These are phyloP conservation scores for Aplochiton taeniatus DNA, from an alignment of 2,797 vertebrate species.

Conservation along the genomic window DNA sequence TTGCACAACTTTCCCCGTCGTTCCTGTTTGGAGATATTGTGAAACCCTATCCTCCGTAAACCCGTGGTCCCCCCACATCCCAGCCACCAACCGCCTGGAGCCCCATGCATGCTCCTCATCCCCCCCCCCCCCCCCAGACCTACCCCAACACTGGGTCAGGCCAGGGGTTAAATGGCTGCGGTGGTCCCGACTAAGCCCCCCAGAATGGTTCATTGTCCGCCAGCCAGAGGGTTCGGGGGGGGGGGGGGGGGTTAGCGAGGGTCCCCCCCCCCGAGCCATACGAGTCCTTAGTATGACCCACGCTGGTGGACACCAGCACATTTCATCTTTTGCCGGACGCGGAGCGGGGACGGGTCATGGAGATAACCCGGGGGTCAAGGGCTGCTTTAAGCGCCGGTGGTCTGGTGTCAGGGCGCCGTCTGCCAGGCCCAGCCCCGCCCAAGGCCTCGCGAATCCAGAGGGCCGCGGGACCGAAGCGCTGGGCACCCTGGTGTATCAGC, in stretches of 20 bases:
- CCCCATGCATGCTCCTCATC: constrained; percentile 54
- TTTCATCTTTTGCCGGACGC: constrained; percentile 71
- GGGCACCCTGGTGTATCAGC: constrained; percentile 55
- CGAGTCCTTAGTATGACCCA: constrained; percentile 70
- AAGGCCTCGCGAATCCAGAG: constrained; percentile 51
- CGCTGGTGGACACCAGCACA: constrained; percentile 31
- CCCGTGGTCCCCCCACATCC: constrained; percentile 24
- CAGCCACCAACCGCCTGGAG: constrained; percentile 38
- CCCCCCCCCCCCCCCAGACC: constrained; percentile 61
- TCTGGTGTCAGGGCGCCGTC: constrained; percentile 28
- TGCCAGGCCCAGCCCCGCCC: constrained; percentile 48
- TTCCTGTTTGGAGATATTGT: constrained; percentile 28
- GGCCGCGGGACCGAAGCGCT: constrained; percentile 55
- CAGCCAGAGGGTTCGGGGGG: constrained; percentile 15
- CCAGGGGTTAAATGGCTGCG: constrained; percentile 74
- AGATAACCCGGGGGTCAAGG: constrained; percentile 66
- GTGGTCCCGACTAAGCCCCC: constrained; percentile 55
- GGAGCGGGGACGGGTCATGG: constrained; percentile 62
- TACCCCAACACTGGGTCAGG: constrained; percentile 73
- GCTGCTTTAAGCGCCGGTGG: constrained; percentile 63
- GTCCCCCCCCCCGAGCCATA: constrained; percentile 59
- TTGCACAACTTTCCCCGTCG: neutral
- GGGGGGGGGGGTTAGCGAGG: constrained; percentile 43
- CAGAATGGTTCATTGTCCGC: constrained; percentile 76
- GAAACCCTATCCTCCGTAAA: constrained; percentile 34